Evolutionary conservation across 2,888 invertebrate genomes (phyloP).

Genomic region (Hirtodrosophila confusa): DNA sequence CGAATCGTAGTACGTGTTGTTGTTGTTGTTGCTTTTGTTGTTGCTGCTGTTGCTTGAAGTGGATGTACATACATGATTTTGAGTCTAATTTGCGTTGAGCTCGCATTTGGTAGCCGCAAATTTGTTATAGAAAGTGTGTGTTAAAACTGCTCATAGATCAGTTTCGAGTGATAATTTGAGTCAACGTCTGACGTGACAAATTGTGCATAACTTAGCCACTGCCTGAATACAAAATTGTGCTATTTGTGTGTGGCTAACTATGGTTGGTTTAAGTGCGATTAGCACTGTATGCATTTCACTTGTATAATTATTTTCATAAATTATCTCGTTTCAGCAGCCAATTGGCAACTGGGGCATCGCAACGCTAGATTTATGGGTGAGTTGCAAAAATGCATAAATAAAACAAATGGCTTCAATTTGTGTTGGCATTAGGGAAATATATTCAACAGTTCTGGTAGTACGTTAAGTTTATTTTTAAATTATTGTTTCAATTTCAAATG

Average conservation of each 20-base stretch:
- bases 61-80: constrained; percentile 56
- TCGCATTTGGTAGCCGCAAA: constrained; percentile 46
- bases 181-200: constrained; percentile 64
- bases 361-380: constrained; percentile 16
- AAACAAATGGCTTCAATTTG: neutral
- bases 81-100: constrained; percentile 51
- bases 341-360: constrained; percentile 4
- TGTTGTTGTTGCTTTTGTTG: constrained; percentile 34
- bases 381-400: neutral
- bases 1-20: constrained; percentile 56
- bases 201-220: constrained; percentile 44
- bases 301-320: constrained; percentile 17
- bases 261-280: neutral
- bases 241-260: constrained; percentile 26
- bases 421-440: neutral
- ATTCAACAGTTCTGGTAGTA: neutral
- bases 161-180: constrained; percentile 64
- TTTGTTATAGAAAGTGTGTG: constrained; percentile 75
- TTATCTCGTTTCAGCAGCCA: constrained; percentile 36
- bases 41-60: constrained; percentile 32
- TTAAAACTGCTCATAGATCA: constrained; percentile 66
- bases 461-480: no score
- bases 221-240: constrained; percentile 11
- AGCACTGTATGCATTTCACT: neutral
- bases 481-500: no score